Percentiles rank a stretch among this genome's conserved stretches.
phyloP scores from a whole-genome alignment of 2,888 invertebrate species.

The Acanthosoma haemorrhoidale region DNA sequence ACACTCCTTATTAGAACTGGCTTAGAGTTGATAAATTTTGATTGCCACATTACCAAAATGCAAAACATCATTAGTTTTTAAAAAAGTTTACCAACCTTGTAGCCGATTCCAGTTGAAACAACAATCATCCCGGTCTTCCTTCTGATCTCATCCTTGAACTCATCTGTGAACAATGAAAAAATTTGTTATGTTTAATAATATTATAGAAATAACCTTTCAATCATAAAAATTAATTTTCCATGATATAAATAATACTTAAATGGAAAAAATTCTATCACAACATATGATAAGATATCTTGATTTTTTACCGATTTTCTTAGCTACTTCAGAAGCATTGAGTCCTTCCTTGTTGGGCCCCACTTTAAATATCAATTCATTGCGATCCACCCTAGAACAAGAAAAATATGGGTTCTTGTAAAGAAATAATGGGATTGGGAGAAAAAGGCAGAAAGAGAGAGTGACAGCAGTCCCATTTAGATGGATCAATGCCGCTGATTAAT shows the following conservation, averaged over 20 bases:
- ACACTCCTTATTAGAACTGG: too few species aligned
- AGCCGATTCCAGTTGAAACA: conserved; percentile 69
- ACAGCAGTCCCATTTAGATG: too few species aligned
- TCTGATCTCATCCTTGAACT: conserved; percentile 62
- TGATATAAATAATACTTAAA: too few species aligned
- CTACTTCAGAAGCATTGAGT: conserved; percentile 62
- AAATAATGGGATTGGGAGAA: too few species aligned
- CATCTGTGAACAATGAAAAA: conserved; percentile 46
- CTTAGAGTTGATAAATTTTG: too few species aligned
- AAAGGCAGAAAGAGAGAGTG: too few species aligned
- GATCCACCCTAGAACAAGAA: conserved; percentile 61
- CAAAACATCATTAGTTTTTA: neutral
- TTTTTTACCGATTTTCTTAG: conserved; percentile 58
- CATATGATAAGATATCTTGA: neutral
- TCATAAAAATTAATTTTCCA: too few species aligned
- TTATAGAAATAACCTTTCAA: too few species aligned
- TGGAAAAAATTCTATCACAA: neutral
- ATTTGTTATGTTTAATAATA: too few species aligned
- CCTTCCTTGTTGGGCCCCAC: conserved; percentile 61
- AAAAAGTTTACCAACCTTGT: conserved; percentile 53
- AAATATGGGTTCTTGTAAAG: too few species aligned
- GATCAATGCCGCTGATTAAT: too few species aligned
- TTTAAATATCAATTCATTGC: conserved; percentile 71
- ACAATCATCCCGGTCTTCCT: conserved; percentile 64
- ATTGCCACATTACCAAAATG: too few species aligned